Evolutionary conservation across 2,888 invertebrate genomes (phyloP), one percentile per base, ranked within the genome.

Genomic region (Acrocyrtus sp.): DNA sequence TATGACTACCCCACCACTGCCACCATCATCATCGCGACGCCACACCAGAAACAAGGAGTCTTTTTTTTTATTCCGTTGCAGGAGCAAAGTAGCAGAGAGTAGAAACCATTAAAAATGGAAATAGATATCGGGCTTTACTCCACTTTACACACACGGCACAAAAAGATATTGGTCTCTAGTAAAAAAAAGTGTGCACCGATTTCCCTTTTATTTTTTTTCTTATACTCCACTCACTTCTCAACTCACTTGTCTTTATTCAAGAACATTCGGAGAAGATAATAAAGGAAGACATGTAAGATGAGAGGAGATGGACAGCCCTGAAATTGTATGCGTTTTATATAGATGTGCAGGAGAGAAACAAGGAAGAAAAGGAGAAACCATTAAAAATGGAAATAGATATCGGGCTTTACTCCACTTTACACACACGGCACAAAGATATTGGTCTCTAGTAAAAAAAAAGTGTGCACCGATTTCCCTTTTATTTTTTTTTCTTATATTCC

Each of bases 101-200:
- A 72, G 72, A 66, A 72, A 60, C 66, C 72, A 72, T 72, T 72
- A 72, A 72, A 72, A 72, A 72, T 72, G 72, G 72, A 72, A 72
- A 72, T 72, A 61, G 69, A 60, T 69, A 69, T 69, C 69, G 61
- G 61, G 61, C 56, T 47, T 53, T 56, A 53, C 54, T 61, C 61
- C 54, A 48, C 51, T 47, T 21, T 21, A 10, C 50, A 39, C 50
- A 39, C 6, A 60, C 27, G n/a, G n/a, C n/a, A n/a, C n/a, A n/a
- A n/a, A n/a, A n/a, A n/a, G n/a, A 48, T 27, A 60, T 60, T 47
- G 21, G 5, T 27, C 27, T 34, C 34, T 34, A 34, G 34, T 34
- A 34, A 34, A 15, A 22, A 50, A 50, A 45, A 29, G 39, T 57
- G 29, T 56, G 48, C 34, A 50, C 22, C 50, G 5, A 12, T 21